Base-by-base conservation (phyloP, 1,140 invertebrate genomes). In the Brachionus rotundiformis region DNA sequence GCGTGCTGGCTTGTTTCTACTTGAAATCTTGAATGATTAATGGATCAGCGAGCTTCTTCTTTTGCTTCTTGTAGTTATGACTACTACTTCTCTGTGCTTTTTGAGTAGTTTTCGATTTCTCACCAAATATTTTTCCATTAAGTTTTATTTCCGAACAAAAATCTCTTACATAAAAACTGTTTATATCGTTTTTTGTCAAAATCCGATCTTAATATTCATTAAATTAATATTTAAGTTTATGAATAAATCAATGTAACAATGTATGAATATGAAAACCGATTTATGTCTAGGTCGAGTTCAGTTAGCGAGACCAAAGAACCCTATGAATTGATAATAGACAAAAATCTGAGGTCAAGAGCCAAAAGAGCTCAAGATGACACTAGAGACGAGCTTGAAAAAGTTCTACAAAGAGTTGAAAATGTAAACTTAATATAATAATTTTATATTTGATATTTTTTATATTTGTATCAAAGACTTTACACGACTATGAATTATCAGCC, bases 401-500 rank as follows among this genome's bases (percentile, higher is more conserved):
- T 81, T 16, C 33, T 81, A 7, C 31, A 81, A 68, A 5, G 79
- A 23, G 79, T 81, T 29, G 79, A 81, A 33, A 81, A 63, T 49
- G 79, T 81, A 81, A 25, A 59, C 36, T 36, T 33, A 39, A 11
- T 33, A n/a, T n/a, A n/a, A n/a, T n/a, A n/a, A n/a, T 16, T 65
- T 39, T n/a, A 36, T 6, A 23, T 36, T 33, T 1, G 4, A 39
- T 16, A 33, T 6, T 27, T 13, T 16, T 7, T 8, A 8, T 16
- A n/a, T 16, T n/a, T 7, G 16, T 68, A 36, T 68, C 8, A 33
- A 68, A 81, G 79, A 81, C 79, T 31, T 41, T 81, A n/a, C 25
- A 47, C 33, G 33, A 81, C 1, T 81, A 81, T 65, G 79, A 81
- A 68, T n/a, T 19, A 44, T 39, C 29, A n/a, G 10, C 36, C 5